A percentile compares a stretch with the other conserved stretches of the same genome.
These are phyloP conservation scores for Hydrozoanthus gracilis DNA, from an alignment of 92 coral and sea anemone species.

Conservation along the genomic window DNA sequence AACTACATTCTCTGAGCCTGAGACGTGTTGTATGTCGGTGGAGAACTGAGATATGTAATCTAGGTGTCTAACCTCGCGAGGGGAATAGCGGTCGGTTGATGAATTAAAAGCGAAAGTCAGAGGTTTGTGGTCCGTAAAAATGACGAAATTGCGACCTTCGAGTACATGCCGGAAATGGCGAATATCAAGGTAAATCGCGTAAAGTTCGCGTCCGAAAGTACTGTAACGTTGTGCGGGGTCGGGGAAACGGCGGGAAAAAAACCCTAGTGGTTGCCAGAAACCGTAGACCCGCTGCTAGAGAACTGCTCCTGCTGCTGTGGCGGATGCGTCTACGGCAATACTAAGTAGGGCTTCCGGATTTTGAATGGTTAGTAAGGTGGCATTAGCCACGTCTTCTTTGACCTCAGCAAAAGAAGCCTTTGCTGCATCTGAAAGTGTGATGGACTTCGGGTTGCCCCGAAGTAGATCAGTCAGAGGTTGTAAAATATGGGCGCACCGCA, in stretches of 20 bases:
- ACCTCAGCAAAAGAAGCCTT: not conserved
- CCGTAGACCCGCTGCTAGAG: not conserved
- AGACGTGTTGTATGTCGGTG: no score
- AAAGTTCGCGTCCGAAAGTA: not conserved
- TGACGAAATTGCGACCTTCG: conserved; percentile 5
- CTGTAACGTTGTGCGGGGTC: not conserved
- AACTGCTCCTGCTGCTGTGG: not conserved
- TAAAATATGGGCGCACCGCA: not conserved
- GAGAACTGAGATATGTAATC: no score
- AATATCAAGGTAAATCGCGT: no score
- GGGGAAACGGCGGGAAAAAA: not conserved
- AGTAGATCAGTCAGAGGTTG: not conserved
- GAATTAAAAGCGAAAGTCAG: not conserved
- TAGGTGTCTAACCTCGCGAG: no score
- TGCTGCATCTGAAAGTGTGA: no score
- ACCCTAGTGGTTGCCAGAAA: not conserved
- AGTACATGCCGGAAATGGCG: not conserved
- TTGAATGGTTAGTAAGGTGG: no score
- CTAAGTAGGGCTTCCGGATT: no score
- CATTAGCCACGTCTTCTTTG: not conserved
- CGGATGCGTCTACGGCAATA: not conserved
- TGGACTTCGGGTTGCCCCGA: no score
- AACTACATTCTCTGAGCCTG: no score
- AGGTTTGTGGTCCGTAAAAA: conserved; percentile 7
- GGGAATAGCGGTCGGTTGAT: no score